A percentile compares a stretch with the other conserved stretches of the same genome.
Evolutionary conservation across 2,113 vertebrate genomes (phyloP).

Genomic region (Otolemur garnettii): DNA sequence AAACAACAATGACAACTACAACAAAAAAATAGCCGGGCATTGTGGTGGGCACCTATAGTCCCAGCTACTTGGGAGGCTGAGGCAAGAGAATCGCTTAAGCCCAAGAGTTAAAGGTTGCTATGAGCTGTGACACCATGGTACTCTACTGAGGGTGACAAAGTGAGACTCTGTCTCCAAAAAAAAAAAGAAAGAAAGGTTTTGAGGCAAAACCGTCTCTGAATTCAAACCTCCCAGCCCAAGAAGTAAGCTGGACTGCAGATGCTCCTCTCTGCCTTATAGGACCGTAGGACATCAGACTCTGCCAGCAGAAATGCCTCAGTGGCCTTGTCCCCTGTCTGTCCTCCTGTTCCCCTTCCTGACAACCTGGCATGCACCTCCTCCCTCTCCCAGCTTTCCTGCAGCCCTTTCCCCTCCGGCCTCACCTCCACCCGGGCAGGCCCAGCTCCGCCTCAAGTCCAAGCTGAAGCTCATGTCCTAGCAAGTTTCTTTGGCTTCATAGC

Average conservation of each 20-base stretch:
- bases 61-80: too few species aligned
- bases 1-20: too few species aligned
- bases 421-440: not conserved
- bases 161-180: too few species aligned
- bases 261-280: not conserved
- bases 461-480: not conserved
- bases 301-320: rapidly evolving
- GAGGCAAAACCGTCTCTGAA: not conserved
- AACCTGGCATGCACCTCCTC: rapidly evolving
- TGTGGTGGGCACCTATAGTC: too few species aligned
- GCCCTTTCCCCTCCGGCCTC: not conserved
- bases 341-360: not conserved
- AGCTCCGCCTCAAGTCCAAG: not conserved
- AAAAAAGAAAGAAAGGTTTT: not conserved
- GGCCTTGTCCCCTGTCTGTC: not conserved
- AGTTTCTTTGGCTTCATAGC: not conserved
- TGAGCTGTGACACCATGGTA: too few species aligned
- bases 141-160: too few species aligned
- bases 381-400: not conserved
- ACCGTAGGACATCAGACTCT: rapidly evolving
- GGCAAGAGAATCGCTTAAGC: too few species aligned
- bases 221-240: not conserved
- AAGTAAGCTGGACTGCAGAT: not conserved
- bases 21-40: too few species aligned
- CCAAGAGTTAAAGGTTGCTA: too few species aligned